Conservation (phyloP, 2,797 vertebrate species). For the Garrulus glandarius region DNA sequence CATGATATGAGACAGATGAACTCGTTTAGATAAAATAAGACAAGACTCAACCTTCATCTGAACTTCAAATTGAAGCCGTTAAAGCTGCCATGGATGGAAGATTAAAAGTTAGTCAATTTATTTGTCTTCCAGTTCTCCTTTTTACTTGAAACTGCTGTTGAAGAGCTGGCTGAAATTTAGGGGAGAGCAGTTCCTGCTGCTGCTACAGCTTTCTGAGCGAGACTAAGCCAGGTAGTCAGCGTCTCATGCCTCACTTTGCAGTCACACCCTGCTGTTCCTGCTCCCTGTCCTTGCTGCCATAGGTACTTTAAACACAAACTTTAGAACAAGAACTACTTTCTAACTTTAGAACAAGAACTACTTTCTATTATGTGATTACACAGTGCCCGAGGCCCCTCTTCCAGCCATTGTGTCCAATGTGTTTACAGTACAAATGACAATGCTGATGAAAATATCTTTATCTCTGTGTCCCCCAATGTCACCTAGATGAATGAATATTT, state of each 20-base stretch:
- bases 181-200: background rate
- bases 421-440: background rate
- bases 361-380: background rate
- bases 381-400: background rate
- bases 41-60: background rate
- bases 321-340: background rate
- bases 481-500: background rate
- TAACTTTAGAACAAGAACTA: background rate
- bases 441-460: background rate
- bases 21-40: constrained; percentile 16
- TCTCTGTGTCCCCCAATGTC: background rate
- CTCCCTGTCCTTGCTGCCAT: background rate
- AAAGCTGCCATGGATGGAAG: background rate
- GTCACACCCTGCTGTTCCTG: background rate
- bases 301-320: background rate
- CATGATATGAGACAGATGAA: constrained; percentile 30
- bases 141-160: background rate
- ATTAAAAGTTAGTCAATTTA: background rate
- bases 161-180: background rate
- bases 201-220: background rate
- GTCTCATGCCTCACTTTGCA: background rate
- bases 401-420: background rate
- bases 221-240: background rate
- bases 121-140: background rate
- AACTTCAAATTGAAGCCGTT: constrained; percentile 28